Conservation (phyloP, 2,888 invertebrate species). For the Drosophila aldrichi region DNA sequence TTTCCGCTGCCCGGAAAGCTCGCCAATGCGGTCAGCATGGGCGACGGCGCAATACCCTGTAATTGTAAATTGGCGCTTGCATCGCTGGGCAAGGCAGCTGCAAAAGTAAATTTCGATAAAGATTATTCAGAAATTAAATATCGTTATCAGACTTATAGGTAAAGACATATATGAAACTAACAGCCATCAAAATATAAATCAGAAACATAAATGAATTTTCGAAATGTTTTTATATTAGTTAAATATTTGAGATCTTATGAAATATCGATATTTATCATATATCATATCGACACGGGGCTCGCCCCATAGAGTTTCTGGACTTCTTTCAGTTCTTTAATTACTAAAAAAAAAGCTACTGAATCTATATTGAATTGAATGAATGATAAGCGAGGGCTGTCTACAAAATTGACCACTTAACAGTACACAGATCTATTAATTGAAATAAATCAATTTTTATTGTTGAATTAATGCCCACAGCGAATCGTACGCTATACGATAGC, state of each 20-base stretch:
- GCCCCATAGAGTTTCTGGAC: no score
- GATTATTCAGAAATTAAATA: background rate
- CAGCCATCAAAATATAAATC: no score
- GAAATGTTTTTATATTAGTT: no score
- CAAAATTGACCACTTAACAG: background rate
- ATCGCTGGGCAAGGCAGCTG: slow-evolving; percentile 71
- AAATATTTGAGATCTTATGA: no score
- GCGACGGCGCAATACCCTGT: slow-evolving; percentile 48
- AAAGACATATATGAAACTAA: background rate
- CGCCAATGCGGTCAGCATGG: slow-evolving; percentile 87
- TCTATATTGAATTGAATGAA: background rate
- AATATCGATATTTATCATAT: background rate
- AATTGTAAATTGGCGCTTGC: slow-evolving; percentile 40
- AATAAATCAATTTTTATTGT: background rate
- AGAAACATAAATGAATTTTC: no score
- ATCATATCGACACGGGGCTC: background rate
- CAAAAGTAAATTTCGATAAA: background rate
- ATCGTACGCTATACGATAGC: background rate
- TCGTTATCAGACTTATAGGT: background rate
- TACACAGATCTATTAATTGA: background rate
- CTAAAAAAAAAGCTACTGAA: background rate
- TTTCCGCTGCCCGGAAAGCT: slow-evolving; percentile 95
- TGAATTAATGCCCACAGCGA: background rate
- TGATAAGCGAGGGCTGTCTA: background rate
- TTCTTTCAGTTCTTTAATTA: background rate